Base-by-base conservation (phyloP, 2,797 vertebrate genomes). In the Micromesistius poutassou region DNA sequence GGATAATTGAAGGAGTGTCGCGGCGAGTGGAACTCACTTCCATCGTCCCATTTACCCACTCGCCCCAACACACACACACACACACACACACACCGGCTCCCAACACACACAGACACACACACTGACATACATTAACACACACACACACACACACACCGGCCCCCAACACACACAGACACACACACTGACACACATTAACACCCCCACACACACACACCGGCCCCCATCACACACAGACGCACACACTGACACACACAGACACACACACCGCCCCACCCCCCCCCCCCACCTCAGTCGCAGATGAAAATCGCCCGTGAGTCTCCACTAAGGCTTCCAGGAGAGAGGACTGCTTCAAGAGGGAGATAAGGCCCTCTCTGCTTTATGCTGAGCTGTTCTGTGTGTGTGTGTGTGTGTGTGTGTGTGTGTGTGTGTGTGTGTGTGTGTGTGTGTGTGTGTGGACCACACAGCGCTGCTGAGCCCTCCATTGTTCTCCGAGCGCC, bases 331-430 rank as follows among this genome's bases (percentile, higher is more conserved):
- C 74, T 62, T 38, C 78, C 28, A 1, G 9, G 25, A 66, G 62
- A 66, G 62, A 28, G n/a, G 55, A 62, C 84, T 87, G 82, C 79
- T 89, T 87, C 71, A 81, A 88, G 30, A 33, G 81, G 74, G 72
- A 90, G 89, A 89, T 89, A 89, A 90, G 77, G 81, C 40, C 50
- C 78, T 50, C 30, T 38, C 73, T 83, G 80, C 80, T 77, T 91
- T 92, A 85, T 93, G 92, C 93, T 90, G 93, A 92, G 91, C 90
- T 81, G 78, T 68, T n/a, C 62, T 71, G 71, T 66, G n/a, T 66
- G n/a, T 76, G 76, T 35, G 77, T 77, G n/a, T n/a, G n/a, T n/a
- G n/a, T 71, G 71, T 66, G n/a, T 66, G n/a, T 76, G 76, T 35
- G 77, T 77, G n/a, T 71, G 71, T 66, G n/a, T 66, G n/a, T 76